phyloP scores from a whole-genome alignment of 2,113 vertebrate genomes.

The Rhegmatorhina hoffmannsi region DNA sequence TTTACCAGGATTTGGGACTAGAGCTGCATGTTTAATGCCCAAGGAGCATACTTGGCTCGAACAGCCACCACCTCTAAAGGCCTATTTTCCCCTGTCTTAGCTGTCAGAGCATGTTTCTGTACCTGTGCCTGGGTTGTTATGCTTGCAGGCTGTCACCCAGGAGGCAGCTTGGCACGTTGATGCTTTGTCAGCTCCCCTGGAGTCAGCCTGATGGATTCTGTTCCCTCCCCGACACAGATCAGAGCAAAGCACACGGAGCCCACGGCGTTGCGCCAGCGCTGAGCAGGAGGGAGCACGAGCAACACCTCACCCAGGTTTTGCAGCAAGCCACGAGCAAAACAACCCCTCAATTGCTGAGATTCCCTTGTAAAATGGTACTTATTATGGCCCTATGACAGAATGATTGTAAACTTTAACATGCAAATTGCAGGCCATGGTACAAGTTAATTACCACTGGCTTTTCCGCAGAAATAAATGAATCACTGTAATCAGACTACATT shows the following conservation, averaged over 20 bases:
- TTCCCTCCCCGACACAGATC: neutral
- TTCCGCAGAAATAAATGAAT: neutral
- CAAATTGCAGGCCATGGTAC: neutral
- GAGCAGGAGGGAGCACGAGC: too few species aligned
- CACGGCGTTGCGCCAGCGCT: too few species aligned
- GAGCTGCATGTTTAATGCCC: accelerated
- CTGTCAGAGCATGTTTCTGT: neutral
- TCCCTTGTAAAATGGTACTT: neutral
- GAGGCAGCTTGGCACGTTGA: neutral
- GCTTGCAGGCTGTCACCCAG: neutral
- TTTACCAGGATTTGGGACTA: neutral
- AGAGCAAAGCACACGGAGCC: accelerated
- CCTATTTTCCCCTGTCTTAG: neutral
- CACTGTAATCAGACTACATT: neutral
- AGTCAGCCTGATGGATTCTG: neutral
- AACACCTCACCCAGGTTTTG: neutral
- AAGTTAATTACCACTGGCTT: conserved; percentile 1
- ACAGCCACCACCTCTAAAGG: neutral
- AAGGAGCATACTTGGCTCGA: neutral
- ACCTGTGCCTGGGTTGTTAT: neutral
- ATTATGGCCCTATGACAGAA: neutral
- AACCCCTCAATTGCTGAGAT: neutral
- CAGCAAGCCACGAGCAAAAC: neutral
- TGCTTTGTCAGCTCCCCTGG: neutral
- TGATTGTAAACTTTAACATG: neutral